phyloP scores from a whole-genome alignment of 2,113 vertebrate genomes.

The Stomatorhinus ivindoensis region DNA sequence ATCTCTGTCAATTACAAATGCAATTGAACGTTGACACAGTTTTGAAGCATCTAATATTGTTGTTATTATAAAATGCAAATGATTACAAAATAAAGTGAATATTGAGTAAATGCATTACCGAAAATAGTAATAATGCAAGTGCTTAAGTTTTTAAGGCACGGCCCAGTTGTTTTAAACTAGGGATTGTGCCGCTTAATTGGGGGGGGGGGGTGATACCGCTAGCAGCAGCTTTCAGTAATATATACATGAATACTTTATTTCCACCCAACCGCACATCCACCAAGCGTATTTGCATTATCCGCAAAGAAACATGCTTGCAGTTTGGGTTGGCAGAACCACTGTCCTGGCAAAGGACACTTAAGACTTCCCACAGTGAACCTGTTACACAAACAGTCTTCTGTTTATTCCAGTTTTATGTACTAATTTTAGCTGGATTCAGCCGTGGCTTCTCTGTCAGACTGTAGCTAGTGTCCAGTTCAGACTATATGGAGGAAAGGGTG shows the following conservation, averaged over 20 bases:
- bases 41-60: background rate
- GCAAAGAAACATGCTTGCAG: background rate
- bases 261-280: background rate
- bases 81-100: background rate
- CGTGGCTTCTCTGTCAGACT: background rate
- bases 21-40: background rate
- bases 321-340: background rate
- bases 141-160: background rate
- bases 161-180: background rate
- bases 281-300: background rate
- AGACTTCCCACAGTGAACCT: background rate
- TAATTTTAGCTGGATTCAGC: background rate
- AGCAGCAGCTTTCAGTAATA: background rate
- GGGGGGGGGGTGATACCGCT: background rate
- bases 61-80: background rate
- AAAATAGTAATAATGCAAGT: background rate
- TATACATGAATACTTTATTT: background rate
- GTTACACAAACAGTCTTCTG: background rate
- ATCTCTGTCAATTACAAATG: background rate
- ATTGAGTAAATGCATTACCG: background rate
- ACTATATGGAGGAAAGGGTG: background rate
- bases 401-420: background rate
- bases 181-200: background rate
- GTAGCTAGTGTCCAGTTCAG: background rate
- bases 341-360: background rate